phyloP scores from a whole-genome alignment of 2,113 vertebrate genomes.

The Edolisoma coerulescens region DNA sequence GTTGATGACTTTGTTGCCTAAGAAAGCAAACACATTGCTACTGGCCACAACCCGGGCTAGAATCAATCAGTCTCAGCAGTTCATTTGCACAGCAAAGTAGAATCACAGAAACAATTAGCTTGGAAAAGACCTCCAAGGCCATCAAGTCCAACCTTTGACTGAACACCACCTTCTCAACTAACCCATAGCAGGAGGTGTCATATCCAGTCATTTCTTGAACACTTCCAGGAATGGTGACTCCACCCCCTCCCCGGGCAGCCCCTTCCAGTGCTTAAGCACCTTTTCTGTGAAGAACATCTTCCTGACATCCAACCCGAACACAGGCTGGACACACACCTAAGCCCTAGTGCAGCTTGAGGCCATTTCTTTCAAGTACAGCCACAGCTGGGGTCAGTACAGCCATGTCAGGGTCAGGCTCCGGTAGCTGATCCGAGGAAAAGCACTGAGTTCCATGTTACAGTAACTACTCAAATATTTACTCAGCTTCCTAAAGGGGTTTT shows the following conservation, averaged over 20 bases:
- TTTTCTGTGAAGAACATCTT: background rate
- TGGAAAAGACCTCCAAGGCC: background rate
- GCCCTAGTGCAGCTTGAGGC: background rate
- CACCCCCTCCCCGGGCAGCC: background rate
- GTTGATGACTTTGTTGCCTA: background rate
- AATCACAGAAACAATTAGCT: background rate
- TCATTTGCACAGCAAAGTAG: background rate
- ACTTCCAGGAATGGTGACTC: background rate
- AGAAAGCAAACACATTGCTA: background rate
- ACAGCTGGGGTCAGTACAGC: background rate
- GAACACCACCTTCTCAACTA: background rate
- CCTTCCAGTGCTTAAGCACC: background rate
- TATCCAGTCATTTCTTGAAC: background rate
- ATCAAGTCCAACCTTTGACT: background rate
- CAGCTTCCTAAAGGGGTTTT: background rate
- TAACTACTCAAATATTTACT: slow-evolving; percentile 32
- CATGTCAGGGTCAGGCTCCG: background rate
- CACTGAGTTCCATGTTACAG: background rate
- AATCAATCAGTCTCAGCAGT: background rate
- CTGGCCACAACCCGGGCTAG: background rate
- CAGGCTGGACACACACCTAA: background rate
- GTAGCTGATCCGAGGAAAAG: background rate
- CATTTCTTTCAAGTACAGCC: background rate
- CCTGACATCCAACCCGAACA: rapidly evolving
- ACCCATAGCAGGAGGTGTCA: background rate